Evolutionary conservation across 2,797 vertebrate genomes (phyloP), one percentile per base, ranked within the genome.

Genomic region (Chaunax sp.): DNA sequence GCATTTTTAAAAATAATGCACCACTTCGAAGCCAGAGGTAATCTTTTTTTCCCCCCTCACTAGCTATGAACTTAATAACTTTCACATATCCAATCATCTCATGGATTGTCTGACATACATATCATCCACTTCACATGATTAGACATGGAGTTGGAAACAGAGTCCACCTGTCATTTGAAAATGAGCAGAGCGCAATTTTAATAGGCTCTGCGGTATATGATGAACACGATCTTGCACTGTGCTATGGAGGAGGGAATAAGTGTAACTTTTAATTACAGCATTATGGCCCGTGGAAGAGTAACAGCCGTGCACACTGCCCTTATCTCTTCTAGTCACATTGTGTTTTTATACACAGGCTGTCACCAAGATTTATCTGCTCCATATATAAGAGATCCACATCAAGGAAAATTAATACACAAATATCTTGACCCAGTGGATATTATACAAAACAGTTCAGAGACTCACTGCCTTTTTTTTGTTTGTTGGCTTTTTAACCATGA

Each of bases 401-500:
- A 77, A 80, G 51, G 45, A 78, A 74, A 88, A 79, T 82, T 5
- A 77, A 80, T 74, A 83, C 87, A 75, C 77, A 87, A 50, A 81
- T 51, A 83, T 84, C 40, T 72, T 69, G 64, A 78, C 71, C 67
- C 68, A 59, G 50, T 35, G 57, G 55, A 57, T 76, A 38, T 83
- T 52, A 2, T 28, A 63, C 55, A 64, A 14, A 12, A 23, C 25
- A 55, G 50, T 41, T 75, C 51, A 58, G 58, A 43, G 35, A 57
- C 51, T 69, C 49, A n/a, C 7, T 44, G 43, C 20, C 20, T 30
- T 23, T 18, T 1, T 18, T 12, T 57, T 64, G 60, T 75, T 59
- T 47, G 50, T 6, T 67, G 16, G 2, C 6, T 22, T 25, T 15
- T 49, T 16, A 25, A 15, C 14, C 6, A 49, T 19, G 15, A 49